phyloP scores from a whole-genome alignment of 2,113 vertebrate genomes.

The Progne subis region DNA sequence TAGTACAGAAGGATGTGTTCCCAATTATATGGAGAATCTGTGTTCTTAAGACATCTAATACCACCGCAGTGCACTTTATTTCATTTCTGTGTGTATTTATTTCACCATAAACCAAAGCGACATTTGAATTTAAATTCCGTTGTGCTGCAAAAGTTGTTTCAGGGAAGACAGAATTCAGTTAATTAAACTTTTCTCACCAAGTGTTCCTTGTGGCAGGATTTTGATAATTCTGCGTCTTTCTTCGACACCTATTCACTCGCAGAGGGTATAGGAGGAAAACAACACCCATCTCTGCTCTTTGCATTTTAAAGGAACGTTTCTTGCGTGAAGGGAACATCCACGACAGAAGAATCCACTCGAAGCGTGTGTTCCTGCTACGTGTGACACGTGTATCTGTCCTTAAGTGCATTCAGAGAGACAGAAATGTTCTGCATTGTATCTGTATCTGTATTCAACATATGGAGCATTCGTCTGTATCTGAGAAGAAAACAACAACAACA shows the following conservation, averaged over 20 bases:
- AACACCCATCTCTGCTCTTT: background rate
- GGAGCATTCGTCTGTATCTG: background rate
- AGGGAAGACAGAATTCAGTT: background rate
- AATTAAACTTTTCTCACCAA: background rate
- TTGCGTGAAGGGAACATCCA: background rate
- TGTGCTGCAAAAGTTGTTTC: background rate
- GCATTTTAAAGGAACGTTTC: background rate
- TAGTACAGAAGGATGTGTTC: background rate
- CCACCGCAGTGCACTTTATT: rapidly evolving
- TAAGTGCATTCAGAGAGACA: background rate
- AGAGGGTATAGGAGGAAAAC: background rate
- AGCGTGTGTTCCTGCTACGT: background rate
- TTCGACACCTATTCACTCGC: background rate
- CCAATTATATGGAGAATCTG: rapidly evolving
- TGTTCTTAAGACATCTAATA: background rate
- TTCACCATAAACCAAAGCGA: background rate
- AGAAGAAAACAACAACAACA: background rate
- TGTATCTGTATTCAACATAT: slow-evolving; percentile 1
- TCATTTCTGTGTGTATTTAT: background rate
- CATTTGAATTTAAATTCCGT: background rate
- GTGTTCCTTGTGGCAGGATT: background rate
- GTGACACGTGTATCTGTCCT: background rate
- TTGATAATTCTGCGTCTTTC: background rate
- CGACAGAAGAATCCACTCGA: background rate
- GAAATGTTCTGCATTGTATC: background rate